These are phyloP conservation scores for Plebejus argus DNA, from an alignment of 2,888 invertebrate species.

Conservation along the genomic window DNA sequence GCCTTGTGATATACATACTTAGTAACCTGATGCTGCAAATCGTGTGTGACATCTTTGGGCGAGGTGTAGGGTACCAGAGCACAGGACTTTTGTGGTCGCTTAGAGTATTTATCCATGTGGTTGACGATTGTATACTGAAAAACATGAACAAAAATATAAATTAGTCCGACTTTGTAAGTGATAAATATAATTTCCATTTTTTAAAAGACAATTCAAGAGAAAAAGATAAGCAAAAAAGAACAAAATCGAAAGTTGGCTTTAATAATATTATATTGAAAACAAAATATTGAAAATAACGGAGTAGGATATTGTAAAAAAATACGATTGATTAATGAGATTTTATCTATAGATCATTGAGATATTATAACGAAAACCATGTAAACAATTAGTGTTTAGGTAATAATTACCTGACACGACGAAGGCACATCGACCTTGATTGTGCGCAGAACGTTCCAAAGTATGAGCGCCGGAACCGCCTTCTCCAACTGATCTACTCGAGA, in stretches of 20 bases:
- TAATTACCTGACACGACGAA: constrained; percentile 58
- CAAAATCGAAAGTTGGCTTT: too few relatives aligned
- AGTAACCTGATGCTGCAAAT: constrained; percentile 55
- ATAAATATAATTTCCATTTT: too few relatives aligned
- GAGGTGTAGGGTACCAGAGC: constrained; percentile 49
- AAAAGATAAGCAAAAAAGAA: too few relatives aligned
- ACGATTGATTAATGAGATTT: too few relatives aligned
- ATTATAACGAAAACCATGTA: too few relatives aligned
- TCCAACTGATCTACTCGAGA: constrained; percentile 80
- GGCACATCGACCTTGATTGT: constrained; percentile 59
- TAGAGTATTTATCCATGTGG: constrained; percentile 60
- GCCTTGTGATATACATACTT: constrained; percentile 49
- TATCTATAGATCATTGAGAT: too few relatives aligned
- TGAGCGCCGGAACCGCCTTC: constrained; percentile 82
- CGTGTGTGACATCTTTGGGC: constrained; percentile 1
- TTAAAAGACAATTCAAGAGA: too few relatives aligned
- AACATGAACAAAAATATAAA: constrained; percentile 7
- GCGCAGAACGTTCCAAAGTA: constrained; percentile 81
- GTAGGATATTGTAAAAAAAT: too few relatives aligned
- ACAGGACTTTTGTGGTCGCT: constrained; percentile 43
- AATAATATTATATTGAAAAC: too few relatives aligned
- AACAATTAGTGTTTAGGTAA: too few relatives aligned
- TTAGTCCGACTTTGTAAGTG: not conserved
- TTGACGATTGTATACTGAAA: constrained; percentile 56
- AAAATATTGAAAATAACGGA: too few relatives aligned